Base-by-base conservation (phyloP, 2,888 invertebrate species). In the Drepana falcataria region DNA sequence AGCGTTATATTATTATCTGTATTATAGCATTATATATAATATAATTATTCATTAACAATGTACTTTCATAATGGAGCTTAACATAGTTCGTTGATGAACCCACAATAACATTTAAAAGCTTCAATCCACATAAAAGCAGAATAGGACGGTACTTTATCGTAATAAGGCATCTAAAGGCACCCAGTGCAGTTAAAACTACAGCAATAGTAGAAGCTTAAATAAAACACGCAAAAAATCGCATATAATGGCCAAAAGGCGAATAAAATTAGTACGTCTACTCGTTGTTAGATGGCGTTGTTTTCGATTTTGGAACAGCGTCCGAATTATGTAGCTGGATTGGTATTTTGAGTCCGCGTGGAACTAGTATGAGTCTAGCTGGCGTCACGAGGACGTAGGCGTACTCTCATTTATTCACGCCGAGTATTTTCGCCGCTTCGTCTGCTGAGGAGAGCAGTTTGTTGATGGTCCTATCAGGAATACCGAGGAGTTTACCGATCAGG, bases 401-500 rank as follows among this genome's bases (percentile, higher is more conserved):
- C 75, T 90, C 89, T 91, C 91, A 91, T 91, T 94, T 95, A 60
- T 96, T 95, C 53, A 97, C 95, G 35, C 98, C 96, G 35, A 98
- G 90, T 62, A 97, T 93, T 78, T 96, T 96, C 1, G 97, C 97
- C 35, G 97, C 97, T 77, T 96, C 96, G 40, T 96, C 94, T 0
- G 95, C 94, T 2, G 96, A 96, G 2, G 95, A 93, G 41, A 98
- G 92, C 62, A 96, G 93, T 82, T 95, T 95, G 75, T 98, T 97
- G 54, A 98, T 95, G 59, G 95, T 95, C 65, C 95, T 94, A 80
- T 97, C 97, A 48, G 95, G 94, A 59, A 98, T 96, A 0, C 97
- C 98, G 33, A 98, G 89, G 1, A 98, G 92, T 82, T 97, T 97
- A 6, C 97, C 97, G 66, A 98, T 97, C 56, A 98, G 92, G 79